phyloP scores from a whole-genome alignment of 2,888 invertebrate species.

The Salpingus planirostris region DNA sequence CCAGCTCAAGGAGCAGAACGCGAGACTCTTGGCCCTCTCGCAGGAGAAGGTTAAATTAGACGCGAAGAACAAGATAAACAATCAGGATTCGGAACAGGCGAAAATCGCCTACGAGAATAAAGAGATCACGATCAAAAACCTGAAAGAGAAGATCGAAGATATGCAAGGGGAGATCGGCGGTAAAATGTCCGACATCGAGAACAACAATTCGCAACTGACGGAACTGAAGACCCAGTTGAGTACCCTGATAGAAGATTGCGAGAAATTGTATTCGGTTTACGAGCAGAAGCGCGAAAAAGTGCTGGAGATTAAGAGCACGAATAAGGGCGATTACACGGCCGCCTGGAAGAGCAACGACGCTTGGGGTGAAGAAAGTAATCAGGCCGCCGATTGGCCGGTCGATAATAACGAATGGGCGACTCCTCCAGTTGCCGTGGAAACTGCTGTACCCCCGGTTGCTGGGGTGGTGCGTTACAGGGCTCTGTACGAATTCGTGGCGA shows the following conservation, averaged over 20 bases:
- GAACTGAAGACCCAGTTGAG: slow-evolving; percentile 61
- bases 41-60: slow-evolving; percentile 78
- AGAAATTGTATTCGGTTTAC: slow-evolving; percentile 56
- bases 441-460: slow-evolving; percentile 9
- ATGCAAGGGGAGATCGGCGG: slow-evolving; percentile 68
- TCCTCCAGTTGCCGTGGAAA: slow-evolving; percentile 23
- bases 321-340: slow-evolving; percentile 39
- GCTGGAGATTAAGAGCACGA: slow-evolving; percentile 40
- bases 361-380: slow-evolving; percentile 32
- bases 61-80: slow-evolving; percentile 54
- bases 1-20: slow-evolving; percentile 76
- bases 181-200: slow-evolving; percentile 73
- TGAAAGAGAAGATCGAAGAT: slow-evolving; percentile 60
- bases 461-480: slow-evolving; percentile 71
- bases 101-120: slow-evolving; percentile 59
- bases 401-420: slow-evolving; percentile 35
- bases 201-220: slow-evolving; percentile 67
- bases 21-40: slow-evolving; percentile 65
- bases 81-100: slow-evolving; percentile 46
- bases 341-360: slow-evolving; percentile 52
- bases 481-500: slow-evolving; percentile 86
- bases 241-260: slow-evolving; percentile 59
- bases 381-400: slow-evolving; percentile 44
- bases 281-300: slow-evolving; percentile 54
- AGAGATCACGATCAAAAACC: slow-evolving; percentile 52